Percentiles rank a stretch among this genome's conserved stretches.
phyloP scores from a whole-genome alignment of 37 sponge, comb jelly and placozoan species.

The Ianthella basta region DNA sequence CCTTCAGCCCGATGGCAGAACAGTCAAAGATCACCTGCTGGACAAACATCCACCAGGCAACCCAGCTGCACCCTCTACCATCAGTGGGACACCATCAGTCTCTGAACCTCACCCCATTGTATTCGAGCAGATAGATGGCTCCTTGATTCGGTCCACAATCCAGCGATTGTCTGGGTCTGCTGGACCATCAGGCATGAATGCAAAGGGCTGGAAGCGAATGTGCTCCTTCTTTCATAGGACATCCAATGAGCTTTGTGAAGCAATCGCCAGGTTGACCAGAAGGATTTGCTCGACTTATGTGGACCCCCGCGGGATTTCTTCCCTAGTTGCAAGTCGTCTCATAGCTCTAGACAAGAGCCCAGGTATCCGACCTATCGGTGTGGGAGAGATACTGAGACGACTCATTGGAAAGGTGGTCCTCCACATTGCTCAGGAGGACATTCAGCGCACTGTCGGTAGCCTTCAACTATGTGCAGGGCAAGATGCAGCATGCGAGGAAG shows the following conservation, averaged over 20 bases:
- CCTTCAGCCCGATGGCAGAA: background rate
- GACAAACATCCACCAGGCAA: background rate
- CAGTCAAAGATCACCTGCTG: constrained; percentile 6
- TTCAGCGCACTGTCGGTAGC: background rate
- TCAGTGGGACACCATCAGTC: background rate
- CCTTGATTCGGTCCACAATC: background rate
- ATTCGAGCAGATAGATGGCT: background rate
- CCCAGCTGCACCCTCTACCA: background rate
- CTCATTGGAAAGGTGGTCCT: constrained; percentile 3
- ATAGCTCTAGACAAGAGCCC: constrained; percentile 25
- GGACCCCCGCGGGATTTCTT: background rate
- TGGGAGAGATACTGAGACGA: constrained; percentile 9
- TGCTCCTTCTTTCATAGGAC: too few species aligned
- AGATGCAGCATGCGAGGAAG: constrained; percentile 19
- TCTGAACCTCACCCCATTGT: background rate
- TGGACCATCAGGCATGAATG: too few species aligned
- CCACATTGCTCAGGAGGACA: background rate
- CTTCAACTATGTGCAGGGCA: constrained; percentile 9
- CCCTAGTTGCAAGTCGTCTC: constrained; percentile 15
- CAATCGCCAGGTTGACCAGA: background rate
- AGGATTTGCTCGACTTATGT: background rate
- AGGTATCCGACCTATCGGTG: constrained; percentile 13
- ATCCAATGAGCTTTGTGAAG: background rate
- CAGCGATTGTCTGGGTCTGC: background rate
- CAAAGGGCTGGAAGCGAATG: too few species aligned